These are phyloP conservation scores for Apodemia mormo DNA, from an alignment of 2,888 invertebrate species.

Conservation along the genomic window DNA sequence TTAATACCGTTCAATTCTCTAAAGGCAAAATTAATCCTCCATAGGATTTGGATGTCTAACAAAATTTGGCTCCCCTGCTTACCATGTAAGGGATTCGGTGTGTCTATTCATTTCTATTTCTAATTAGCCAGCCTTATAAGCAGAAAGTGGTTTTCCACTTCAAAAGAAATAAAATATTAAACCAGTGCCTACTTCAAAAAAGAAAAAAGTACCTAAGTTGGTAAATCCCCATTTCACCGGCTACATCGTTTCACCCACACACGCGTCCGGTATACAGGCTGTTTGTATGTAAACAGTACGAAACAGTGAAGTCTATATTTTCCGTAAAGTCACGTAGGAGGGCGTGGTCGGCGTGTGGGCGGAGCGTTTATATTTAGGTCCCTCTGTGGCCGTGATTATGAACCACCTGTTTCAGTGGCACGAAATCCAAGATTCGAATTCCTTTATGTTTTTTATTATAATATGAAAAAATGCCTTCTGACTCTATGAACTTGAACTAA, in stretches of 20 bases:
- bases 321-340: constrained; percentile 34
- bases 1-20: too few relatives aligned
- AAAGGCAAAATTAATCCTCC: too few relatives aligned
- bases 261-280: constrained; percentile 22
- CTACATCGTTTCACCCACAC: neutral
- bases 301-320: constrained; percentile 39
- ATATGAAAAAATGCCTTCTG: too few relatives aligned
- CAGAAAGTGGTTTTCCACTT: neutral
- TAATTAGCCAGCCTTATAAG: too few relatives aligned
- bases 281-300: constrained; percentile 45
- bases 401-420: constrained; percentile 6
- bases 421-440: constrained; percentile 15
- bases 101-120: too few relatives aligned
- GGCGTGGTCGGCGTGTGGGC: constrained; percentile 43
- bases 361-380: constrained; percentile 31
- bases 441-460: too few relatives aligned
- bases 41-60: too few relatives aligned
- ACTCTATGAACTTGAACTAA: too few relatives aligned
- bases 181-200: neutral
- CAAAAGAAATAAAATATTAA: neutral
- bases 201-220: neutral
- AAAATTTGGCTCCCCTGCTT: too few relatives aligned
- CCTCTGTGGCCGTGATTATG: neutral
- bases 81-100: too few relatives aligned
- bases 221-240: neutral